Conservation (phyloP, 1,140 invertebrate genomes). For the Leguminivora glycinivorella region DNA sequence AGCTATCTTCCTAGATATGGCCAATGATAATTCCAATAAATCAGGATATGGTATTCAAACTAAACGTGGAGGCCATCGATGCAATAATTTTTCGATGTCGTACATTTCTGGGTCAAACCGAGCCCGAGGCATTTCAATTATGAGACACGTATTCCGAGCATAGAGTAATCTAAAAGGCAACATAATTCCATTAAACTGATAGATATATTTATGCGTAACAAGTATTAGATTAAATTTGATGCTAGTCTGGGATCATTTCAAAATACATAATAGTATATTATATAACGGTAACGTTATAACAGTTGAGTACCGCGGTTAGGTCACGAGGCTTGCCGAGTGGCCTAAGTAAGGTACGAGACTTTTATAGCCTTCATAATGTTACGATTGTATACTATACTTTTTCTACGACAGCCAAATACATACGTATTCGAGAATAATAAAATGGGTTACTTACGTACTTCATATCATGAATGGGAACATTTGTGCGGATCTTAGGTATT, state of each 20-base stretch:
- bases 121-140: constrained; percentile 50
- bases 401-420: too few relatives aligned
- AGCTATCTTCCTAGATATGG: constrained; percentile 21
- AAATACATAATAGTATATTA: not conserved
- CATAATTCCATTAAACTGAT: constrained; percentile 27
- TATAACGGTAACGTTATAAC: too few relatives aligned
- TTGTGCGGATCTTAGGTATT: too few relatives aligned
- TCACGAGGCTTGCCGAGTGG: too few relatives aligned
- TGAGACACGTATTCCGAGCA: constrained; percentile 34
- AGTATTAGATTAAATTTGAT: not conserved
- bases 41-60: constrained; percentile 26
- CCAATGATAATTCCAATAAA: constrained; percentile 26
- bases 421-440: too few relatives aligned
- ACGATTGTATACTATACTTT: too few relatives aligned
- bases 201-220: constrained; percentile 4
- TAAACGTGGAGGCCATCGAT: constrained; percentile 9
- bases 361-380: too few relatives aligned
- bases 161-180: constrained; percentile 6
- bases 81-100: constrained; percentile 27
- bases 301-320: too few relatives aligned
- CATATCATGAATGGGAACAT: too few relatives aligned
- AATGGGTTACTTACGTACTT: too few relatives aligned
- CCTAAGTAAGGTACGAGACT: too few relatives aligned
- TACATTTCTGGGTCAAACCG: constrained; percentile 42
- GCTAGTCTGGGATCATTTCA: not conserved